Conservation (phyloP, 2,113 vertebrate species). For the Sula dactylatra region DNA sequence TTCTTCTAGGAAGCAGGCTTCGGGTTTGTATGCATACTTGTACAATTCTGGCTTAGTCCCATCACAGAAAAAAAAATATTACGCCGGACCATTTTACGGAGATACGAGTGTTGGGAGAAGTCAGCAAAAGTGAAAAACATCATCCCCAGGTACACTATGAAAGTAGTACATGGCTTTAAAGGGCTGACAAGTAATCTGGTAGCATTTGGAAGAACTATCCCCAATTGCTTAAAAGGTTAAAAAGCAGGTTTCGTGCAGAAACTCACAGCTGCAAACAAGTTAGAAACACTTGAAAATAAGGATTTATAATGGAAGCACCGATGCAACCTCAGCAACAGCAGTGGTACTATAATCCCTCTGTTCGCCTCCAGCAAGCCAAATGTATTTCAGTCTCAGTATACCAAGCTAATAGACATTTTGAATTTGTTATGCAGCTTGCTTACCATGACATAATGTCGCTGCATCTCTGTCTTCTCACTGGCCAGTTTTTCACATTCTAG, state of each 20-base stretch:
- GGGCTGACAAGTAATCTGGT: background rate
- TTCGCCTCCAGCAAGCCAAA: constrained; percentile 19
- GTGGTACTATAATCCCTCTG: background rate
- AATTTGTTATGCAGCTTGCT: constrained; percentile 70
- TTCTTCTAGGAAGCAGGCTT: background rate
- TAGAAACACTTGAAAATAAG: constrained; percentile 50
- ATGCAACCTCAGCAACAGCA: constrained; percentile 11
- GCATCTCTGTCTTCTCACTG: constrained; percentile 98
- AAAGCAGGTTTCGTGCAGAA: background rate
- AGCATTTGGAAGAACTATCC: background rate
- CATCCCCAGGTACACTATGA: accelerated
- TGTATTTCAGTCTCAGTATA: background rate
- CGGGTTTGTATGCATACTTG: accelerated
- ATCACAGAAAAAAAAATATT: background rate
- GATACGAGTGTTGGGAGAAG: background rate
- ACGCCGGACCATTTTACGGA: accelerated
- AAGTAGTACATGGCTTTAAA: background rate
- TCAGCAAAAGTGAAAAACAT: background rate
- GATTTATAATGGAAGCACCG: constrained; percentile 25
- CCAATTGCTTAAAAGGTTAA: background rate
- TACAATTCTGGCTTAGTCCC: background rate
- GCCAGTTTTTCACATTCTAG: constrained; percentile 97
- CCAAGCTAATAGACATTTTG: constrained; percentile 58
- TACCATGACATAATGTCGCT: constrained; percentile 98
- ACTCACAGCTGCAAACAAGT: background rate